Evolutionary conservation across 2,113 vertebrate species (phyloP).

Genomic region (Dasyprocta punctata): DNA sequence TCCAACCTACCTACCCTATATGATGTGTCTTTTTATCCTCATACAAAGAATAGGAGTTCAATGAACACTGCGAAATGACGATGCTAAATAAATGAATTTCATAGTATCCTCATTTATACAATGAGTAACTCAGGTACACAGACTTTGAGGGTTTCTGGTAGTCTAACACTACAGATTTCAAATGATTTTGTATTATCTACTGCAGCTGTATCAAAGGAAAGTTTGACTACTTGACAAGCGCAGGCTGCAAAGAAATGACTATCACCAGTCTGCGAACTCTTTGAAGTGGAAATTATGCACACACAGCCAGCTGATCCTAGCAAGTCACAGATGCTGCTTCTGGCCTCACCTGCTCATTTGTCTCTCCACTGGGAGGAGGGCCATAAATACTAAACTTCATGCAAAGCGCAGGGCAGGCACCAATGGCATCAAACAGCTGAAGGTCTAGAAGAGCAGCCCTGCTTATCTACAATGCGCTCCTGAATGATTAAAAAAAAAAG

Average conservation of each 20-base stretch:
- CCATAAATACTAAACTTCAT: constrained; percentile 62
- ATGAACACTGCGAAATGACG: neutral
- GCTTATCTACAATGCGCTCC: neutral
- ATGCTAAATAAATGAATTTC: neutral
- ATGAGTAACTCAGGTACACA: neutral
- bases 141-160: neutral
- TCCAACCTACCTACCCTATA: neutral
- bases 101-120: neutral
- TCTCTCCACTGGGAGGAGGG: constrained; percentile 35
- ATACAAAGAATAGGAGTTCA: neutral
- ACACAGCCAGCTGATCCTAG: constrained; percentile 6
- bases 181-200: neutral
- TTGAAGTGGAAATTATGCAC: constrained; percentile 77
- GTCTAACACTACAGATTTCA: neutral
- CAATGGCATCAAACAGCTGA: neutral
- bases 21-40: neutral
- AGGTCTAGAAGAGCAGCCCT: neutral
- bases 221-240: constrained; percentile 44
- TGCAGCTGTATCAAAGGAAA: neutral
- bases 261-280: constrained; percentile 49
- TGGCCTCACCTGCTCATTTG: constrained; percentile 69
- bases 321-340: constrained; percentile 71
- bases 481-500: neutral
- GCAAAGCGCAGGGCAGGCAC: neutral
- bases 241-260: neutral